Evolutionary conservation across 2,888 invertebrate species (phyloP).

Genomic region (Dryococelus australis): DNA sequence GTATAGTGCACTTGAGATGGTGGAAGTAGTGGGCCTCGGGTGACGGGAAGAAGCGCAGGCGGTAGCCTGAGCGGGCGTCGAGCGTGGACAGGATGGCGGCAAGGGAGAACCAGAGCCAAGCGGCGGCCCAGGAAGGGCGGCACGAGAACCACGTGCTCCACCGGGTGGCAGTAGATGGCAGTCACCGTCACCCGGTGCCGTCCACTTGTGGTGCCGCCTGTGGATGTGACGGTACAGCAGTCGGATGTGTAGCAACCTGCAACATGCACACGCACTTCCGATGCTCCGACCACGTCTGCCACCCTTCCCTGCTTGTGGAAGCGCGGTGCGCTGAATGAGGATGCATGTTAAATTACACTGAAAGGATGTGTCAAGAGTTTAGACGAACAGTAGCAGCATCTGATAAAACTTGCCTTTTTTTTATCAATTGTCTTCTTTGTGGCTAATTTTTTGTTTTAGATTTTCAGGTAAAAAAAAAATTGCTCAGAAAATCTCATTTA

Average conservation of each 20-base stretch:
- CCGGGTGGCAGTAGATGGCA: slow-evolving; percentile 80
- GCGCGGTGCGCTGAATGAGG: too few relatives aligned
- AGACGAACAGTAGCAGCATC: too few relatives aligned
- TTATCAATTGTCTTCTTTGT: too few relatives aligned
- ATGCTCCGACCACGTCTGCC: too few relatives aligned
- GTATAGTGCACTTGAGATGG: slow-evolving; percentile 70
- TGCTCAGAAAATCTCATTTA: too few relatives aligned
- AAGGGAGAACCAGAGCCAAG: slow-evolving; percentile 81
- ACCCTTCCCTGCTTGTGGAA: too few relatives aligned
- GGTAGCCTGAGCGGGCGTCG: slow-evolving; percentile 85
- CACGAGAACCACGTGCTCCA: slow-evolving; percentile 78
- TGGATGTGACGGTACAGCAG: slow-evolving; percentile 81
- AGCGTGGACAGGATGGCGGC: slow-evolving; percentile 80
- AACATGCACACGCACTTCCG: slow-evolving; percentile 45
- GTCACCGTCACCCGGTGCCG: slow-evolving; percentile 85
- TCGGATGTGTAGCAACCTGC: slow-evolving; percentile 75
- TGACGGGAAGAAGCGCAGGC: slow-evolving; percentile 83
- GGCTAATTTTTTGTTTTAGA: too few relatives aligned
- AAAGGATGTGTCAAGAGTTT: too few relatives aligned
- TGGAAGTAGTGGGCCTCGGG: slow-evolving; percentile 90
- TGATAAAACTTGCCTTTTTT: too few relatives aligned
- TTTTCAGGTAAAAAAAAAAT: too few relatives aligned
- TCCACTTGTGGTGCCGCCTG: slow-evolving; percentile 90
- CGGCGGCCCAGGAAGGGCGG: slow-evolving; percentile 78
- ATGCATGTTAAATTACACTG: too few relatives aligned